Evolutionary conservation across 2,888 invertebrate genomes (phyloP).

Genomic region (Aspidiotus rigidus): DNA sequence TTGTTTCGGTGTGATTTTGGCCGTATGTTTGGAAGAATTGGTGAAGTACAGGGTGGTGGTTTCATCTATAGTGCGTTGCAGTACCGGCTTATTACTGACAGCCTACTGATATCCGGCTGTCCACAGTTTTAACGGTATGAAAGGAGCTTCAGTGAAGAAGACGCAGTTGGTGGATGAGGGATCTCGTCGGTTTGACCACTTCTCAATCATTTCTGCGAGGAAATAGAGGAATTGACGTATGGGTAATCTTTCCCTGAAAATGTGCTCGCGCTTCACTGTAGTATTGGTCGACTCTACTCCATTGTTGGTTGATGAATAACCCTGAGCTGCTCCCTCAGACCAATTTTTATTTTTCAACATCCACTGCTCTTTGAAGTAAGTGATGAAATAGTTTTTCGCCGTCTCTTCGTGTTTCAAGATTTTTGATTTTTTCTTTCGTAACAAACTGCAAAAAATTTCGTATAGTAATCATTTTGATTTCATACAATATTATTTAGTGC

Average conservation of each 20-base stretch:
- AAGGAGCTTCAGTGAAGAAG: background rate
- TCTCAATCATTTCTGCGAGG: background rate
- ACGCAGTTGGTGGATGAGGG: background rate
- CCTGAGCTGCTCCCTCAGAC: conserved; percentile 11
- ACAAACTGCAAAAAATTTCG: too few relatives aligned
- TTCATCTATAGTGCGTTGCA: too few relatives aligned
- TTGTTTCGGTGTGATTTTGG: too few relatives aligned
- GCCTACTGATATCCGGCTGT: background rate
- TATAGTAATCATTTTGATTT: too few relatives aligned
- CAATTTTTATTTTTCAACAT: conserved; percentile 1
- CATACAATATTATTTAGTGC: too few relatives aligned
- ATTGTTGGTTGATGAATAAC: conserved; percentile 13
- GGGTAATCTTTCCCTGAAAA: conserved; percentile 17
- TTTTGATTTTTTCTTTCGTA: too few relatives aligned
- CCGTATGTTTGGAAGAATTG: too few relatives aligned
- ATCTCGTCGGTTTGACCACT: background rate
- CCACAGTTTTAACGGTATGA: background rate
- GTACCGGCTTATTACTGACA: background rate
- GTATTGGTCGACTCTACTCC: conserved; percentile 15
- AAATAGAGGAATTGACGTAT: conserved; percentile 3
- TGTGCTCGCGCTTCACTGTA: conserved; percentile 10
- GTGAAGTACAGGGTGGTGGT: too few relatives aligned
- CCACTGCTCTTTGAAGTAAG: conserved; percentile 13
- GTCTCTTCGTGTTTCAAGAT: too few relatives aligned
- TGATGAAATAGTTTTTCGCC: conserved; percentile 9